Base-by-base conservation (phyloP, 2,797 vertebrate genomes). In the Tangara arthus region DNA sequence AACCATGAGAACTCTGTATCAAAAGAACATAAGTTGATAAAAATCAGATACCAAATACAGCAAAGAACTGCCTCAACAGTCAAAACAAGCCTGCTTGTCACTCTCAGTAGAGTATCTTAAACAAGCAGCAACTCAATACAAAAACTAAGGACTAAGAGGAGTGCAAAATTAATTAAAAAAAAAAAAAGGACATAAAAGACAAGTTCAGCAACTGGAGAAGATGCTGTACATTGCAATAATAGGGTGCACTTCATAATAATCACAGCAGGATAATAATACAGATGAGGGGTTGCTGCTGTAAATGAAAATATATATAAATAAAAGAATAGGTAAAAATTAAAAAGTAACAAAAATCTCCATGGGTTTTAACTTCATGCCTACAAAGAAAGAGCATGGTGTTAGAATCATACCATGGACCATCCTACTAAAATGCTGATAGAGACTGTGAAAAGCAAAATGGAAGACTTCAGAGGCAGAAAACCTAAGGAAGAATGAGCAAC, bases 391-490 rank as follows among this genome's bases (percentile, higher is more conserved):
- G 20, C 77, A 32, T 37, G 19, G 12, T 60, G 24, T 21, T 50
- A 64, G 24, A 73, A 50, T 35, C 46, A 27, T 11, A 30, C 26
- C 55, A 47, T 1, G 4, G 27, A 68, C 42, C 18, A 90, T 27
- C 42, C 37, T 47, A 46, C 18, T 35, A 65, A 77, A 55, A 72
- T 47, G 41, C 9, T 52, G 15, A 60, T 3, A 49, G 9, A 20
- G 34, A 71, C 14, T 59, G 32, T 19, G 49, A 68, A 83, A 82
- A 50, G 32, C 23, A 57, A 78, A 71, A 68, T 16, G 23, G 17
- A 80, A 87, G 18, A 68, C 12, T 28, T 68, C 42, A 85, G 68
- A 89, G 27, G 53, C 14, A 87, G 42, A 87, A 94, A 84, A 79
- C 8, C 30, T 35, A 28, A 10, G 49, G 60, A 80, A 70, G 59